Base-by-base conservation (phyloP, 2,113 vertebrate species). In the Hiodon tergisus region DNA sequence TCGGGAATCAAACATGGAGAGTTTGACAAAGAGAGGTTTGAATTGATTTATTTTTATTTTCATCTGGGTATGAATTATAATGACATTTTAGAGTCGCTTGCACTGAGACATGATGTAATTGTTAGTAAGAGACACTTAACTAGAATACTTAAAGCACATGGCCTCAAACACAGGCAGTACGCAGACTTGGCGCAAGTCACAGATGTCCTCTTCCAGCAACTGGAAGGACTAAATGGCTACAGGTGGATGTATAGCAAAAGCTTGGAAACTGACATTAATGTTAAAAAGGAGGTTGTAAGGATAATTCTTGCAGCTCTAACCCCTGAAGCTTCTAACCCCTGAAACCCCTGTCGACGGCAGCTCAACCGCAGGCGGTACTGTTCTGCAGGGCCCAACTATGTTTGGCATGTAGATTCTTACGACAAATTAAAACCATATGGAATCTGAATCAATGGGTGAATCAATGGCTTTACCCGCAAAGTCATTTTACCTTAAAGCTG, bases 331-430 rank as follows among this genome's bases (percentile, higher is more conserved):
- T 31, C 31, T 31, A 31, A 31, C 31, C 31, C 31, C 31, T 31
- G 31, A 31, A 31, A 2, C 31, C 2, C n/a, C n/a, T 31, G 31
- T 31, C 31, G 2, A 31, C 31, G 1, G 31, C 31, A 31, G 31
- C 31, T 31, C 31, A 31, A 31, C 31, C 31, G 31, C 31, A 31
- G 31, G 31, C 31, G 2, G 31, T 31, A 31, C 31, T 31, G 0
- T 31, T 0, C 31, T 31, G 31, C 31, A 31, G 68, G 73, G 68
- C 55, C 68, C 17, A 77, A 77, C 17, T 72, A 79, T 52, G 51
- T 79, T 9, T 79, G 80, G 80, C 77, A 77, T 63, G 71, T 67
- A 13, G 71, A 80, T 76, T 73, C 62, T 6, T 80, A 74, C n/a
- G 71, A 76, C 31, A 79, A 79, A 6, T 59, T 78, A 52, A 78